phyloP scores from a whole-genome alignment of 2,113 vertebrate genomes.

The Phylloscopus trochilus region DNA sequence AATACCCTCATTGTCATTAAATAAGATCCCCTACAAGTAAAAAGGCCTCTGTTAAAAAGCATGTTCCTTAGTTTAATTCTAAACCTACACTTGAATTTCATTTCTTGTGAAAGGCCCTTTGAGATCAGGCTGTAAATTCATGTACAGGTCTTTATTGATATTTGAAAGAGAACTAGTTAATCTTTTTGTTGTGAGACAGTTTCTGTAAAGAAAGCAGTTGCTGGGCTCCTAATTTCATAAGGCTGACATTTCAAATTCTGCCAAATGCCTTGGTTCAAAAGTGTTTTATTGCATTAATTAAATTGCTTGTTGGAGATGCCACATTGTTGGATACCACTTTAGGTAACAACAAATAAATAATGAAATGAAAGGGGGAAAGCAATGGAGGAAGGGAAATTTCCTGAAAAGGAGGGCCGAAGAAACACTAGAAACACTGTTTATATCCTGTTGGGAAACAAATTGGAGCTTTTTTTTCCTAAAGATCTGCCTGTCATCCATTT shows the following conservation, averaged over 20 bases:
- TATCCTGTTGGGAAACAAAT: not conserved
- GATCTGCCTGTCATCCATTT: not conserved
- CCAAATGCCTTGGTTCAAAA: slow-evolving; percentile 11
- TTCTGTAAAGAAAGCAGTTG: not conserved
- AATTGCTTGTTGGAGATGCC: slow-evolving; percentile 11
- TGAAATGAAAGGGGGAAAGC: not conserved
- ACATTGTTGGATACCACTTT: slow-evolving; percentile 8
- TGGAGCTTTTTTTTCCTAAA: not conserved
- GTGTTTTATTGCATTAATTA: slow-evolving; percentile 61
- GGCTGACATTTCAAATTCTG: slow-evolving; percentile 1
- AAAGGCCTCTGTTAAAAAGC: not conserved
- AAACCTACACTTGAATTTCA: not conserved
- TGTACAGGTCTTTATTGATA: not conserved
- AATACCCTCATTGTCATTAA: not conserved
- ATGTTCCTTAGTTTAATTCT: not conserved
- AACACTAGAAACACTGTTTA: not conserved
- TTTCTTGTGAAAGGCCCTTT: not conserved
- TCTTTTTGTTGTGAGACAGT: not conserved
- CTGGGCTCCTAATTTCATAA: not conserved
- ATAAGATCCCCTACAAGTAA: not conserved
- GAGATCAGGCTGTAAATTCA: slow-evolving; percentile 12
- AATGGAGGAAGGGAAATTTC: not conserved
- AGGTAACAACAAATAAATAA: slow-evolving; percentile 52
- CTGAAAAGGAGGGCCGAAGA: not conserved
- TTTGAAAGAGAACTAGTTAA: not conserved